A percentile compares a stretch with the other conserved stretches of the same genome.
Evolutionary conservation across 2,888 invertebrate species (phyloP).

Genomic region (Hipparchia sbordonii): DNA sequence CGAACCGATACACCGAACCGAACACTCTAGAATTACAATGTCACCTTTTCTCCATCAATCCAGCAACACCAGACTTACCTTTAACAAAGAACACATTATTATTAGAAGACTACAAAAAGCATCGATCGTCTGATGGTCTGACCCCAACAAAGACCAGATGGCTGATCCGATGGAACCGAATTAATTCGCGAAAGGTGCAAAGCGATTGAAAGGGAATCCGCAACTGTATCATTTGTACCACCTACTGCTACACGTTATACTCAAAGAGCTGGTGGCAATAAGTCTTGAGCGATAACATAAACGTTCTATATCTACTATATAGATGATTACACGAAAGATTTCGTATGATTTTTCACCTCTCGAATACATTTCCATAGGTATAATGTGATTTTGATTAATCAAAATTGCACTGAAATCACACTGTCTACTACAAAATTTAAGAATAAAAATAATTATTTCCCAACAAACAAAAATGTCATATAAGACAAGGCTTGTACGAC

Average conservation of each 20-base stretch:
- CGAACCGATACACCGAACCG: no score
- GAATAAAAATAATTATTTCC: no score
- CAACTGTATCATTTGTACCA: conserved; percentile 29
- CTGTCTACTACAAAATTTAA: no score
- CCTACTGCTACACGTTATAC: not conserved
- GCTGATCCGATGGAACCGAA: conserved; percentile 29
- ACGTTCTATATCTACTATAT: not conserved
- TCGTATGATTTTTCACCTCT: no score
- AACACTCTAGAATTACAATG: not conserved
- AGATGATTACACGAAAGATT: no score
- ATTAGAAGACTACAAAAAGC: conserved; percentile 32
- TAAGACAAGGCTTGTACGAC: no score
- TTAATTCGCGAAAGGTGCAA: conserved; percentile 40
- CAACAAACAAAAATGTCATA: no score
- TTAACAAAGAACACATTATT: conserved; percentile 42
- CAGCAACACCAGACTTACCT: conserved; percentile 40
- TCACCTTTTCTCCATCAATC: conserved; percentile 2
- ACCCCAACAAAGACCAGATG: conserved; percentile 35
- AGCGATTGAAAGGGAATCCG: conserved; percentile 37
- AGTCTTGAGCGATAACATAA: not conserved
- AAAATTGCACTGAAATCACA: no score
- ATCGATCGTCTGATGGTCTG: conserved; percentile 22
- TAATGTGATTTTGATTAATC: no score
- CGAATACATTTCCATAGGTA: no score
- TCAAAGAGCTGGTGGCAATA: not conserved